These are phyloP conservation scores for Marmota flaviventris DNA, from an alignment of 2,113 vertebrate genomes.

Conservation along the genomic window DNA sequence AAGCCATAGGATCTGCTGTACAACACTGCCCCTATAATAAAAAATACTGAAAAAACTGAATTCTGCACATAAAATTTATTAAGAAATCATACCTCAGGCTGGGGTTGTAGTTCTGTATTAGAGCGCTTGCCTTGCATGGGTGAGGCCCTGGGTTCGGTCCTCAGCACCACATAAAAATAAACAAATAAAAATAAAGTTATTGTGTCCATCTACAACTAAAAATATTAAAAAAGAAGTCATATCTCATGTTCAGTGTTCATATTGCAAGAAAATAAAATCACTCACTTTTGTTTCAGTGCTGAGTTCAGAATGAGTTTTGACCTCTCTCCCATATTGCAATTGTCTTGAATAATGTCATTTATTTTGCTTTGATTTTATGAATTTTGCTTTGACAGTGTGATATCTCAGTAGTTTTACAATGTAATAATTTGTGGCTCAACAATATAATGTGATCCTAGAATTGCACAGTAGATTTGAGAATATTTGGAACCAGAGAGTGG, in stretches of 20 bases:
- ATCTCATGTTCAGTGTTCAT: not conserved
- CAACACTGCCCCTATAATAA: not conserved
- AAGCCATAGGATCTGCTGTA: not conserved
- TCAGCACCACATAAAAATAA: too few species aligned
- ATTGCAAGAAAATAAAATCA: not conserved
- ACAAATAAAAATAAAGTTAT: too few species aligned
- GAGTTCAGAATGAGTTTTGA: not conserved
- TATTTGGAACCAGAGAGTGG: not conserved
- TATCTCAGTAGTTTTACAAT: not conserved
- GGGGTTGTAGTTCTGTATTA: too few species aligned
- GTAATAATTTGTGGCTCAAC: not conserved
- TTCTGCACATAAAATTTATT: not conserved
- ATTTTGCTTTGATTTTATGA: not conserved
- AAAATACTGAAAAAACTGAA: not conserved
- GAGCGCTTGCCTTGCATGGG: too few species aligned
- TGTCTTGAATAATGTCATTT: not conserved
- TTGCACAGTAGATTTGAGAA: not conserved
- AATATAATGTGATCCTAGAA: not conserved
- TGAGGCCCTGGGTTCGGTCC: too few species aligned
- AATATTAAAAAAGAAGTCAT: too few species aligned
- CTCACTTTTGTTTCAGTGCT: not conserved
- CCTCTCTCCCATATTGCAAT: not conserved
- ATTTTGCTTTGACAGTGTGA: not conserved
- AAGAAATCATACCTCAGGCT: too few species aligned
- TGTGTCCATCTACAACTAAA: too few species aligned